phyloP scores from a whole-genome alignment of 2,113 vertebrate genomes.

The Eira barbara region DNA sequence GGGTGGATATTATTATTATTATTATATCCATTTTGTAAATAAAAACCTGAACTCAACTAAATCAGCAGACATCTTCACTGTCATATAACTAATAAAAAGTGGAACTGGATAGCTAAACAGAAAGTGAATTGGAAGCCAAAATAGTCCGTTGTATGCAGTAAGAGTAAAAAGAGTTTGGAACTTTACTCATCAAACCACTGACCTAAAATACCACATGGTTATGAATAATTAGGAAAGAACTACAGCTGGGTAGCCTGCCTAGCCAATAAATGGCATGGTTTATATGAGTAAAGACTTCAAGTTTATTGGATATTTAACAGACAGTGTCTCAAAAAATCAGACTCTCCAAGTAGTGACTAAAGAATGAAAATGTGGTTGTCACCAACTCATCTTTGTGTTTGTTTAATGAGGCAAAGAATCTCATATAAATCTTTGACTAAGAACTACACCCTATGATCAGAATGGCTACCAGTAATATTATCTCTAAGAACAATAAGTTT shows the following conservation, averaged over 20 bases:
- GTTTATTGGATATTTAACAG: not conserved
- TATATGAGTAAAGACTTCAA: not conserved
- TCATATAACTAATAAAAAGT: not conserved
- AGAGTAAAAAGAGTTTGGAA: not conserved
- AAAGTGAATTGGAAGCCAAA: not conserved
- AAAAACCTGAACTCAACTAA: not conserved
- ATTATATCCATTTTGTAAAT: not conserved
- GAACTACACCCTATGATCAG: not conserved
- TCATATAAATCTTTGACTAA: not conserved
- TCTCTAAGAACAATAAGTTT: not conserved
- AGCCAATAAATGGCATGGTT: slow-evolving; percentile 11
- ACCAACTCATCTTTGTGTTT: not conserved
- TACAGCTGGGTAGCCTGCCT: not conserved
- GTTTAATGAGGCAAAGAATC: not conserved
- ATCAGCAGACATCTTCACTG: not conserved
- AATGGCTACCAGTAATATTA: not conserved
- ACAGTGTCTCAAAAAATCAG: slow-evolving; percentile 12
- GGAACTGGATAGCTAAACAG: not conserved
- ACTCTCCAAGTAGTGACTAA: not conserved
- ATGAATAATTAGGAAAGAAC: slow-evolving; percentile 45
- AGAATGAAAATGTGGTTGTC: not conserved
- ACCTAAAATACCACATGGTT: not conserved
- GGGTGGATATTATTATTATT: not conserved
- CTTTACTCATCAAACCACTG: slow-evolving; percentile 9
- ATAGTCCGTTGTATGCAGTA: not conserved